These are phyloP conservation scores for Paramormyrops hopkinsi DNA, from an alignment of 2,797 vertebrate genomes.

Conservation along the genomic window DNA sequence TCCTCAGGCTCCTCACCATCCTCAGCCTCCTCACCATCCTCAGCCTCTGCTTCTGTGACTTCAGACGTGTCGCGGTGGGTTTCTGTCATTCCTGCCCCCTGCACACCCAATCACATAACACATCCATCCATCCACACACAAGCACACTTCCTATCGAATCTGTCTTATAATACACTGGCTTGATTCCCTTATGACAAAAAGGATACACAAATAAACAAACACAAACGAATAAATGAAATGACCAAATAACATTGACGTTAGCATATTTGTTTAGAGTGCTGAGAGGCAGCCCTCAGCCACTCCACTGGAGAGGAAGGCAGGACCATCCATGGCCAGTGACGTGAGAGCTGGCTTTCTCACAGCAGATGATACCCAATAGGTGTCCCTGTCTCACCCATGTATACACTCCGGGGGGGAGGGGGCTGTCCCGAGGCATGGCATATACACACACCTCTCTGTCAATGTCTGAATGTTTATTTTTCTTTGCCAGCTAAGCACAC, in stretches of 20 bases:
- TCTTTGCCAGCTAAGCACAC: neutral
- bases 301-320: neutral
- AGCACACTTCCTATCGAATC: neutral
- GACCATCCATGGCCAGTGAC: neutral
- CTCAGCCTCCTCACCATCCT: neutral
- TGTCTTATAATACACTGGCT: neutral
- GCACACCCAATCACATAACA: neutral
- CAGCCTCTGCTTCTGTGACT: neutral
- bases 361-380: neutral
- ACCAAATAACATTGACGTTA: neutral
- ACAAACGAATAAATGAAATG: neutral
- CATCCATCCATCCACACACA: neutral
- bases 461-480: neutral
- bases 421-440: neutral
- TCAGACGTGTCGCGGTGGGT: neutral
- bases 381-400: neutral
- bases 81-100: neutral
- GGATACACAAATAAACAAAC: neutral
- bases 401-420: neutral
- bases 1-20: neutral
- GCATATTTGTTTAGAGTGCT: neutral
- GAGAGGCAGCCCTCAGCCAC: no score
- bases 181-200: neutral
- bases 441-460: neutral
- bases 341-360: neutral